Evolutionary conservation across 2,797 vertebrate species (phyloP), one percentile per base, ranked within the genome.

Genomic region (Hippopotamyrus pictus): DNA sequence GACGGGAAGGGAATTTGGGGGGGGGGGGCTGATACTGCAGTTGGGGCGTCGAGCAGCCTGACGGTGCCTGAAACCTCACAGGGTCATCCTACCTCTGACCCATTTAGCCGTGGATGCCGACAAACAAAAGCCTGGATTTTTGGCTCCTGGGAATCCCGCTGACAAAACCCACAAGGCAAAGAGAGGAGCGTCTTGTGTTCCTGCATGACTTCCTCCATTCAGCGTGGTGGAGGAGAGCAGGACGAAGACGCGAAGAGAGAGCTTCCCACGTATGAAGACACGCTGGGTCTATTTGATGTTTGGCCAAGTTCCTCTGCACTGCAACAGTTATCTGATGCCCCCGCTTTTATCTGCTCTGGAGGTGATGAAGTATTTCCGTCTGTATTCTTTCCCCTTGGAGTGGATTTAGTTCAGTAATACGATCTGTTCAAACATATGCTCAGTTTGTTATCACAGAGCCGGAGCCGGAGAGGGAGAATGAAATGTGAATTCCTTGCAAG

Each of bases 101-200:
- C 41, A 50, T 84, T 84, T 84, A 46, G 46, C 82, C 87, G 91
- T 88, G 92, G 91, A 92, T 90, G 92, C 89, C 91, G 0, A 0
- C 89, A 86, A 92, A 89, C 85, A 91, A 89, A 92, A 92, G 89
- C 89, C 82, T 90, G 79, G 92, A 79, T 79, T 93, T 94, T 91
- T 50, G 88, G 91, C 90, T 91, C 69, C 89, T 93, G 76, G 92
- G 91, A 89, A 93, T 89, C 89, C 90, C 88, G 17, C 90, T 92
- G 90, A 90, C 51, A 6, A 91, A 87, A 93, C 93, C 93, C 91
- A 84, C 19, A 87, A 92, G 79, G 73, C 92, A 92, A 91, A 93
- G 93, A 88, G 89, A 92, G 33, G 33, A 51, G 91, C 91, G 44
- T 51, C 92, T 29, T 86, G 12, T 89, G 85, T 90, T 86, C 53